Conservation (phyloP, 2,888 invertebrate species). For the Meteorus cinctellus region DNA sequence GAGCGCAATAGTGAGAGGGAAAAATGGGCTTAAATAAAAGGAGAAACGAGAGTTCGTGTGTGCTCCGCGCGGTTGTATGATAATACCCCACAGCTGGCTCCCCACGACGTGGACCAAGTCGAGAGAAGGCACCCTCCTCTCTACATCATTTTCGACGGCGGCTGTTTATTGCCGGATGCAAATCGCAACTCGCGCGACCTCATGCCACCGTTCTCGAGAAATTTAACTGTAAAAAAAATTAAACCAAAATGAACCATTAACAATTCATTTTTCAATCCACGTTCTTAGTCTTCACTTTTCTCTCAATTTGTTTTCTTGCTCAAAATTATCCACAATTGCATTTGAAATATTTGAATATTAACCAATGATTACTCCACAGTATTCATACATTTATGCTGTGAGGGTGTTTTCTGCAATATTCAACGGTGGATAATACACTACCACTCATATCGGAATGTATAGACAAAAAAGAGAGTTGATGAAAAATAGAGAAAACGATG, state of each 20-base stretch:
- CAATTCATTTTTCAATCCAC: neutral
- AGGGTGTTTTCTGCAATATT: too few species aligned
- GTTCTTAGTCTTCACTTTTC: neutral
- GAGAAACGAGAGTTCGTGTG: constrained; percentile 19
- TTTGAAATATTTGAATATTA: too few species aligned
- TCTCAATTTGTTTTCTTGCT: too few species aligned
- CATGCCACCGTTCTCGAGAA: constrained; percentile 49
- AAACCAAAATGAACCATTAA: neutral
- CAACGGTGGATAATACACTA: too few species aligned
- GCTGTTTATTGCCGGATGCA: constrained; percentile 65
- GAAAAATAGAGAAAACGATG: neutral
- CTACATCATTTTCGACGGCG: constrained; percentile 66
- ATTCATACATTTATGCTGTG: too few species aligned
- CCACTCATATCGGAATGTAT: neutral
- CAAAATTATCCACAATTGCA: too few species aligned
- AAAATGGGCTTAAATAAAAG: constrained; percentile 35
- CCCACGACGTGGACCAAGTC: constrained; percentile 44
- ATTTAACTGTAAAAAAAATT: neutral
- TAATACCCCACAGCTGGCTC: constrained; percentile 55
- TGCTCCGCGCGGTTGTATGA: constrained; percentile 46
- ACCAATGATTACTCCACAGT: too few species aligned
- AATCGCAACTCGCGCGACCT: constrained; percentile 59
- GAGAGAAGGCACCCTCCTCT: constrained; percentile 49
- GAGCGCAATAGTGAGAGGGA: constrained; percentile 9
- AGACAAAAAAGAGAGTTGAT: neutral